Base-by-base conservation (phyloP, 1,140 invertebrate species). In the Hormaphis cornu region DNA sequence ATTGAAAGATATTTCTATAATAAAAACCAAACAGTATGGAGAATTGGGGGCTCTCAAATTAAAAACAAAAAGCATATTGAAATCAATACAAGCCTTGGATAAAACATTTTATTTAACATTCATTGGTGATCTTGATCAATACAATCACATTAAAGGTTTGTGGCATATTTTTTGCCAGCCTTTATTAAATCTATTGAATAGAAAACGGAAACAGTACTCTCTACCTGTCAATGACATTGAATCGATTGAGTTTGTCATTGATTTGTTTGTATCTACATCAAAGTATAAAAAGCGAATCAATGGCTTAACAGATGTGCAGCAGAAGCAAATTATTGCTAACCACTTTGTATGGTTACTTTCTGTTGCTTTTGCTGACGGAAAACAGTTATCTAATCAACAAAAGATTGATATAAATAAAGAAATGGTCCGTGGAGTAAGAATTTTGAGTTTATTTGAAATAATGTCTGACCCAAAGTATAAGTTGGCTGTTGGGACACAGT, bases 1-100 rank as follows among this genome's bases (percentile, higher is more conserved):
- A 30, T 77, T 83, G n/a, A 73, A 76, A 44, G 81, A 85, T 71
- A 82, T 88, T 33, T 79, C 80, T 50, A 74, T 76, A 14, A 81
- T 86, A 0, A 87, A 87, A 74, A 72, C 72, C 18, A 76, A 74
- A 69, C 74, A 78, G 24, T 80, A 78, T 71, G 81, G 82, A 18
- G 75, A 72, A 9, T 14, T 33, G 44, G 30, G 12, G 18, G 16
- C 18, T n/a, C 12, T 12, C 4, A 46, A 8, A 40, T 40, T 40
- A 4, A 8, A 8, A 4, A 46, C 5, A 46, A 46, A 46, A 46
- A 46, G 6, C 5, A 46, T 8, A 46, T 46, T 63, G 5, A 0
- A 14, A 1, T 24, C n/a, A 12, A 22, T 63, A 33, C 20, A 63
- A 20, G 6, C 2, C 0, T 20, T 63, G 4, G 5, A 48, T 48